Percentiles rank a stretch among this genome's conserved stretches.
These are phyloP conservation scores for Poeciliopsis turrubarensis DNA, from an alignment of 2,113 vertebrate species.

Conservation along the genomic window DNA sequence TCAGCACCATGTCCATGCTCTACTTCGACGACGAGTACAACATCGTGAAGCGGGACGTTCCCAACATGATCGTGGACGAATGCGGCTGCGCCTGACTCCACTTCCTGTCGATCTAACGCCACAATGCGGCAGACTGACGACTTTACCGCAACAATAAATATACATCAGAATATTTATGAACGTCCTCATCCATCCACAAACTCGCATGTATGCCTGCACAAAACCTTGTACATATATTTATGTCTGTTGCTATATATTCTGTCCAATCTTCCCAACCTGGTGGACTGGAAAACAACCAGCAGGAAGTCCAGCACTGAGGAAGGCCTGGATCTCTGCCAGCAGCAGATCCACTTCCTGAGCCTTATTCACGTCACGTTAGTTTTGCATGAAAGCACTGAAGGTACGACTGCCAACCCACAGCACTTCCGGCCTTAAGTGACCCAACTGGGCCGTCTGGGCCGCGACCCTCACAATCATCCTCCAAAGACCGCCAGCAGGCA, in stretches of 20 bases:
- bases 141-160: slow-evolving; percentile 45
- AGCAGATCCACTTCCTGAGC: background rate
- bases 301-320: slow-evolving; percentile 14
- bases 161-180: slow-evolving; percentile 74
- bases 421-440: slow-evolving; percentile 60
- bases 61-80: slow-evolving; percentile 99
- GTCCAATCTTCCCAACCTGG: slow-evolving; percentile 2
- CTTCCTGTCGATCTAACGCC: slow-evolving; percentile 36
- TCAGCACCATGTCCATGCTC: slow-evolving; percentile 99
- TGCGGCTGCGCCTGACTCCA: slow-evolving; percentile 93
- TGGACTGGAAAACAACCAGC: slow-evolving; percentile 37
- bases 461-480: background rate
- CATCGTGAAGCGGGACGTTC: slow-evolving; percentile 97
- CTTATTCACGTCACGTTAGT: background rate
- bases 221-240: slow-evolving; percentile 83
- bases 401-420: slow-evolving; percentile 58
- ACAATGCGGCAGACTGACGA: slow-evolving; percentile 34
- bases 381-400: background rate
- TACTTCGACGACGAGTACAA: slow-evolving; percentile 99
- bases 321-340: background rate
- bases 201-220: slow-evolving; percentile 69
- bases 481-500: background rate
- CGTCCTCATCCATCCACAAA: slow-evolving; percentile 47
- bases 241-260: slow-evolving; percentile 72
- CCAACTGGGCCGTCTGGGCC: background rate